These are phyloP conservation scores for Drosophila sproati DNA, from an alignment of 1,140 invertebrate species.

Conservation along the genomic window DNA sequence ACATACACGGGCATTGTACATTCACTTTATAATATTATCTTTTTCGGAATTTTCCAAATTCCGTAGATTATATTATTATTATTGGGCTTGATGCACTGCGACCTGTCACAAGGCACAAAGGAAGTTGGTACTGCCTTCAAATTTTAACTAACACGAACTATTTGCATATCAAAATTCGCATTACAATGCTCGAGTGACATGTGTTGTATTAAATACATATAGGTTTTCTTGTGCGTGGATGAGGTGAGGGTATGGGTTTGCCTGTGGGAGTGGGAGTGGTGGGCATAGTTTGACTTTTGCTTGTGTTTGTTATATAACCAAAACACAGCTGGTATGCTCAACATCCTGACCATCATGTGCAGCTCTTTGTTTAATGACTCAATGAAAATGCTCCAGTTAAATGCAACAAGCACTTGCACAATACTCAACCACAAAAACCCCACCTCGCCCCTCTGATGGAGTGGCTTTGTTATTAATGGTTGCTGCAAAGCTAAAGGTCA, in stretches of 20 bases:
- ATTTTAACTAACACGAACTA: too few relatives aligned
- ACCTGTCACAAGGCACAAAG: too few relatives aligned
- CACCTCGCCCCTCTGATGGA: background rate
- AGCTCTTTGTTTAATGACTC: constrained; percentile 1
- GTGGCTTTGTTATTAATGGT: constrained; percentile 64
- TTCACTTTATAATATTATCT: too few relatives aligned
- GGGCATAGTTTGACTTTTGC: constrained; percentile 9
- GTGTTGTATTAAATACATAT: background rate
- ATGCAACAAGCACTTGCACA: constrained; percentile 47
- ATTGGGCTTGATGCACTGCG: too few relatives aligned
- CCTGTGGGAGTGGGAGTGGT: background rate
- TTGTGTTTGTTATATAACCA: constrained; percentile 31
- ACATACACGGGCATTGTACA: too few relatives aligned
- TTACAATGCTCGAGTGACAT: background rate
- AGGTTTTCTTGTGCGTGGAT: background rate
- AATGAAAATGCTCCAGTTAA: constrained; percentile 32
- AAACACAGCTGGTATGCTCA: constrained; percentile 19
- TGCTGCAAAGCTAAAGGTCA: constrained; percentile 64
- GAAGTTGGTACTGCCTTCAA: too few relatives aligned
- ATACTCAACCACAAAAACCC: background rate
- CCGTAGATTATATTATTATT: too few relatives aligned
- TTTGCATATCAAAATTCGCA: background rate
- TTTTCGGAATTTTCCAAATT: too few relatives aligned
- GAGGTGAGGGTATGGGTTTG: constrained; percentile 6
- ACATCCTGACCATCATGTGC: constrained; percentile 15